Base-by-base conservation (phyloP, 2,113 vertebrate genomes). In the Agapornis roseicollis region DNA sequence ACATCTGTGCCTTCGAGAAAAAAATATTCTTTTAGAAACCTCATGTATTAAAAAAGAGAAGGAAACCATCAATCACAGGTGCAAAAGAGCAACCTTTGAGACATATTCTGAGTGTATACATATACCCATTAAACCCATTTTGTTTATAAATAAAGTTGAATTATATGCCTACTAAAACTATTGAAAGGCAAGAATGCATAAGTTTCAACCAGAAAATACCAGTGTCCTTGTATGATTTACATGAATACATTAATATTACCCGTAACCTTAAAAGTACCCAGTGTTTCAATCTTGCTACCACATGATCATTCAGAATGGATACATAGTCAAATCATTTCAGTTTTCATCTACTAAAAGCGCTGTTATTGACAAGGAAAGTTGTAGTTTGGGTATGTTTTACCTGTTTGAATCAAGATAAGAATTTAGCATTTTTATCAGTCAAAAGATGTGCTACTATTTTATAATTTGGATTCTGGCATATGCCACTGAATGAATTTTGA, bases 1-100 rank as follows among this genome's bases (percentile, higher is more conserved):
- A 95, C 95, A 97, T 89, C 97, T 97, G 97, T 96, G 84, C 15
- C 44, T 95, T 60, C 33, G 82, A 92, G 91, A 95, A 92, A 80
- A 87, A 68, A 64, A 7, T 3, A 73, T 52, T 76, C 73, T 95
- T 86, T 94, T 84, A 96, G 90, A 97, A 92, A 97, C 77, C 66
- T 91, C 82, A 85, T 95, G 49, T 74, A 86, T 91, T 91, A 97
- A 94, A 49, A 58, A 85, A 95, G 39, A 33, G 44, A 96, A 97
- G 88, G 94, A 96, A 97, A 64, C 71, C 69, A 96, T 97, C 76
- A 95, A 93, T 97, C 95, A 95, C 31, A 65, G 52, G 72, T 90
- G 49, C 7, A 64, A 94, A 94, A 96, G 94, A 96, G 74, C 82
- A 94, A 70, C 63, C 28, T 35, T 83, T 90, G 71, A 60, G 89